These are phyloP conservation scores for Microtus ochrogaster DNA, from an alignment of 2,113 vertebrate species.

Conservation along the genomic window DNA sequence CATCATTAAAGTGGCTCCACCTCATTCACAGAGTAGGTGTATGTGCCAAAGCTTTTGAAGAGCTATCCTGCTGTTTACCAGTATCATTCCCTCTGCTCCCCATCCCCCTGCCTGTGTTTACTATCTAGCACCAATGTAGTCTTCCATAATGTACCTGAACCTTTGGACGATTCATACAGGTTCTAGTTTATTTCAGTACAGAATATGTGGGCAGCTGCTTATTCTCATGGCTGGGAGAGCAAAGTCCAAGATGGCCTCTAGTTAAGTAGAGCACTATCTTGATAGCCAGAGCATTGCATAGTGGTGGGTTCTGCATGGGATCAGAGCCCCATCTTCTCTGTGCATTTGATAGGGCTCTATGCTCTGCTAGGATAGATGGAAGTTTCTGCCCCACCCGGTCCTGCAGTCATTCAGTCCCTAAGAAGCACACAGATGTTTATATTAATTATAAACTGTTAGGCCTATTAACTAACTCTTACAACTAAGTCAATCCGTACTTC, in stretches of 20 bases:
- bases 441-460: too few species aligned
- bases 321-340: not conserved
- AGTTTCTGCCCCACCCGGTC: too few species aligned
- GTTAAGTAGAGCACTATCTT: not conserved
- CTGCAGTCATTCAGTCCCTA: too few species aligned
- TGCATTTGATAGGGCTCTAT: not conserved
- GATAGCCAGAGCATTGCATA: not conserved
- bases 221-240: not conserved
- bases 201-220: not conserved
- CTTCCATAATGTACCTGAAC: not conserved
- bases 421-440: too few species aligned
- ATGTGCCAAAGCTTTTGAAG: not conserved
- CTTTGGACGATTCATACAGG: not conserved
- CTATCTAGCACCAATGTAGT: not conserved
- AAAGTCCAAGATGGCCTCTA: not conserved
- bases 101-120: not conserved
- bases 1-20: not conserved
- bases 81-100: not conserved
- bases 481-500: too few species aligned
- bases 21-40: not conserved
- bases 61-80: not conserved
- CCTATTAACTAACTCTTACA: too few species aligned
- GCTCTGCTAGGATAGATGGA: not conserved
- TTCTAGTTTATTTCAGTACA: not conserved
- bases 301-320: not conserved